Base-by-base conservation (phyloP, 2,797 vertebrate species). In the Erethizon dorsatum region DNA sequence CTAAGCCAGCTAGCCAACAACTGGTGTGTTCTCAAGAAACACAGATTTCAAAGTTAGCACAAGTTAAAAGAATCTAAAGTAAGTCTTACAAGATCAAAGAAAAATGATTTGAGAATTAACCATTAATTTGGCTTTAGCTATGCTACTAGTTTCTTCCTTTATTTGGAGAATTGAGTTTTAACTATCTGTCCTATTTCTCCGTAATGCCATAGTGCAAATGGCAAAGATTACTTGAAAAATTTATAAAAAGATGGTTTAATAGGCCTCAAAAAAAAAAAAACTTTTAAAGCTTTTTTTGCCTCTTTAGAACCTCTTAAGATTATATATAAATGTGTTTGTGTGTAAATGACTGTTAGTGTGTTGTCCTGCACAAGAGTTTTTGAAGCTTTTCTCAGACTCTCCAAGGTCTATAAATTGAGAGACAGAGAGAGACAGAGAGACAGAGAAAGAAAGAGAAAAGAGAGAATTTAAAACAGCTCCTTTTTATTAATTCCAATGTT, bases 11-110 rank as follows among this genome's bases (percentile, higher is more conserved):
- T 90, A 87, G 95, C 71, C 56, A 59, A 37, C 78, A 84, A 73
- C 59, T 54, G 22, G 3, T 37, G 3, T 61, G 31, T 73, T 97
- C 80, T 95, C 41, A 50, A 94, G 63, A 89, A 90, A 61, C 41
- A 75, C 41, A 91, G n/a, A 90, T 77, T 83, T 90, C 61, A 88
- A 57, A 54, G 41, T 18, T 41, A 89, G 45, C 41, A 65, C 20
- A 87, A 63, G 31, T 63, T 79, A 59, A 85, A 89, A 31, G 12
- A 87, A 71, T 2, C 15, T 94, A 79, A 80, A 83, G 63, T 3
- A 84, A 86, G 22, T 75, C 71, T 83, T 90, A n/a, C 24, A 75
- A 69, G 59, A 90, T 80, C 95, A 83, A 92, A 96, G 54, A 83
- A 47, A 93, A 91, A 73, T 20, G 1, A 91, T 75, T 65, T 83